phyloP scores from a whole-genome alignment of 2,797 vertebrate species.

The Percopsis omiscomaycus region DNA sequence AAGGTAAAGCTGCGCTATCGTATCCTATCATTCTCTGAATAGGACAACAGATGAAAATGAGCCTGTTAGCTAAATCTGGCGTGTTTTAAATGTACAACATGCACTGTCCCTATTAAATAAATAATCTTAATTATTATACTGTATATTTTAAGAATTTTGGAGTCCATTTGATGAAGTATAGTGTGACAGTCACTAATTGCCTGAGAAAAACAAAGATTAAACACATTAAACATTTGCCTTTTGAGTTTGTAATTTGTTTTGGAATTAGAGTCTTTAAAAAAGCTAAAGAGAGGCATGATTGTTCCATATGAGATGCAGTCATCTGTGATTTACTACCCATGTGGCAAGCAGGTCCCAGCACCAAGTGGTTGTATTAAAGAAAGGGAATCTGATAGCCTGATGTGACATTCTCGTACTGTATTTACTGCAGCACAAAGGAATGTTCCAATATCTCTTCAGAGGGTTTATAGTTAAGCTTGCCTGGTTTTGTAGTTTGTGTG shows the following conservation, averaged over 20 bases:
- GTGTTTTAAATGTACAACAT: no score
- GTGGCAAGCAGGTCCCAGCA: constrained; percentile 22
- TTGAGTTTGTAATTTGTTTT: no score
- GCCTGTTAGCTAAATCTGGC: no score
- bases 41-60: not conserved
- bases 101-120: no score
- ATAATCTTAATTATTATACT: no score
- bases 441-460: constrained; percentile 15
- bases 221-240: not conserved
- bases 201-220: no score
- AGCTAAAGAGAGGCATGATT: not conserved
- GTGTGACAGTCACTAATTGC: no score
- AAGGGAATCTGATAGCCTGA: constrained; percentile 46
- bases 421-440: constrained; percentile 16
- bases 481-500: constrained; percentile 32
- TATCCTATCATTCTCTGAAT: constrained; percentile 8
- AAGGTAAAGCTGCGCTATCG: not conserved
- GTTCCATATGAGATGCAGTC: constrained; percentile 46
- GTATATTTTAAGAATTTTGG: no score
- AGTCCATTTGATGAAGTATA: no score
- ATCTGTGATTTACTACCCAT: constrained; percentile 52
- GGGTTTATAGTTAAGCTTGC: constrained; percentile 25
- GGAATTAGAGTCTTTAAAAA: no score
- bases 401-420: constrained; percentile 33
- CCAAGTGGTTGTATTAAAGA: constrained; percentile 48